Percentiles rank a stretch among this genome's conserved stretches.
Evolutionary conservation across 2,888 invertebrate genomes (phyloP).

Genomic region (Xestia sexstrigata): DNA sequence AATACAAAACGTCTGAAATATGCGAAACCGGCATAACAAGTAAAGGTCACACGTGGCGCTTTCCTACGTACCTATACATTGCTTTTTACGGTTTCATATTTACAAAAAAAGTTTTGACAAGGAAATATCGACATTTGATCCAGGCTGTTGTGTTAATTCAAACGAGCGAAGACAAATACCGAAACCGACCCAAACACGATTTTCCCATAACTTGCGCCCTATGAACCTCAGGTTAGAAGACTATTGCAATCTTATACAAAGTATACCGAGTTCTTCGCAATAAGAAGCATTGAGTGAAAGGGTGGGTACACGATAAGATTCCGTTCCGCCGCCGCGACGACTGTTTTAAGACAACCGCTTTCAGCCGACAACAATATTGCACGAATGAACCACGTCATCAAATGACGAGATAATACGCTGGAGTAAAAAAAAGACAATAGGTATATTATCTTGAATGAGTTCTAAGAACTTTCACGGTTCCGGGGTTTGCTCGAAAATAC

Average conservation of each 20-base stretch:
- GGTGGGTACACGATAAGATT: conserved; percentile 80
- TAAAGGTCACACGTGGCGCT: neutral
- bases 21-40: neutral
- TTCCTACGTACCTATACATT: neutral
- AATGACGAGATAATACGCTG: conserved; percentile 63
- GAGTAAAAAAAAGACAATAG: conserved; percentile 64
- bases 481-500: conserved; percentile 18
- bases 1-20: neutral
- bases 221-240: conserved; percentile 70
- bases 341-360: conserved; percentile 67
- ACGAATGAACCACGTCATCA: conserved; percentile 61
- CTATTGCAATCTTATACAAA: conserved; percentile 82
- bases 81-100: neutral
- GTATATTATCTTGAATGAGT: conserved; percentile 50
- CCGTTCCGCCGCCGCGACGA: conserved; percentile 70
- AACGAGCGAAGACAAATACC: neutral
- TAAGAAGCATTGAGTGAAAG: conserved; percentile 83
- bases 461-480: conserved; percentile 47
- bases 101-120: neutral
- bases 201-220: conserved; percentile 65
- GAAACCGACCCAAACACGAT: neutral
- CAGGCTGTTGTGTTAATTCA: neutral
- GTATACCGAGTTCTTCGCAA: conserved; percentile 79
- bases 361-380: conserved; percentile 58
- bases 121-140: neutral